Evolutionary conservation across 2,797 vertebrate species (phyloP), one percentile per base, ranked within the genome.

Genomic region (Rhinatrema bivittatum): DNA sequence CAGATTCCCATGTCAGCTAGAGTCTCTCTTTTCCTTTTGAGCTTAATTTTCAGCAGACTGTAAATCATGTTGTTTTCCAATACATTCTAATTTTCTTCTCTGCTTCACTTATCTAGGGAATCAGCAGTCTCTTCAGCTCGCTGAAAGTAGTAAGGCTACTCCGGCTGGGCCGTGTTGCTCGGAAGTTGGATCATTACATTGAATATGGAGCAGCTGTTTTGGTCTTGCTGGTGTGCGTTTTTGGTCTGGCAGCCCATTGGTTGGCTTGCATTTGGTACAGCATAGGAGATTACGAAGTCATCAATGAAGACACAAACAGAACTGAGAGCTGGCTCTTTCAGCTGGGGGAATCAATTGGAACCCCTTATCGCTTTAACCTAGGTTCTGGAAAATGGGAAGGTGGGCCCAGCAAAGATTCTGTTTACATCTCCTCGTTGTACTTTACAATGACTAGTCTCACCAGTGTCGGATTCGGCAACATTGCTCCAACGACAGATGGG

Each of bases 361-460:
- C 75, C 1, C 94, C 94, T 0, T 98, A 94, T 63, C 79, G 79
- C 17, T 95, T 91, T 59, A 98, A 98, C 13, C 5, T 63, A 7
- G 92, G 92, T 22, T 83, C 81, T 0, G 91, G 88, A 3, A 86
- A 78, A 49, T 97, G 94, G 94, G 94, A 98, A 74, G 94, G 94
- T 0, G 94, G 94, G 5, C 93, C 94, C 7, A 89, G 78, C 68
- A 97, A 96, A 50, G 89, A 96, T 65, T 94, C 94, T 0, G 91
- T 97, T 49, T 98, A 98, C 74, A 97, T 98, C 74, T 93, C 94
- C 30, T 95, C 94, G 0, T 58, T 98, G 23, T 97, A 97, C 64
- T 98, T 98, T 55, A 97, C 94, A 4, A 98, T 97, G 93, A 98
- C 94, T 60, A 95, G 91, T 34, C 86, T 98, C 55, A 97, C 94